Evolutionary conservation across 2,888 invertebrate species (phyloP).

Genomic region (Cephus pygmeus): DNA sequence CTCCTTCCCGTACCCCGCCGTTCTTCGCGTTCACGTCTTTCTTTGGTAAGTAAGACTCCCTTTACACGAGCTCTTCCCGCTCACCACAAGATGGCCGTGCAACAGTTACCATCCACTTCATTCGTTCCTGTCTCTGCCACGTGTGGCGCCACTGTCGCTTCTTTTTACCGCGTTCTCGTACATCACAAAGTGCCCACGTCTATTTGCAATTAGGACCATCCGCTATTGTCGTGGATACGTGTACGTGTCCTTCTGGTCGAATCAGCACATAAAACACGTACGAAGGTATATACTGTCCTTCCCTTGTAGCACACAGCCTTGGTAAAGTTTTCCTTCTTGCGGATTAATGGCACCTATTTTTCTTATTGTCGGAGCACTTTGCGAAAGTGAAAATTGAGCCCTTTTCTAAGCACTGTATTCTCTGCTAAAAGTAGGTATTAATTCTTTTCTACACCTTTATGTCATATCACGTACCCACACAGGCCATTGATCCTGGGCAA

Average conservation of each 20-base stretch:
- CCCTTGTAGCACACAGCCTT: background rate
- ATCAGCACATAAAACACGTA: background rate
- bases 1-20: background rate
- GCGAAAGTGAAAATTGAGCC: background rate
- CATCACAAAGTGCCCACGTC: background rate
- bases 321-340: background rate
- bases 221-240: background rate
- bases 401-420: background rate
- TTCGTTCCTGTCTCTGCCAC: background rate
- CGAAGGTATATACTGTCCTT: background rate
- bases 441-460: background rate
- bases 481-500: background rate
- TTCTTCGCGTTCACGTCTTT: background rate
- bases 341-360: background rate
- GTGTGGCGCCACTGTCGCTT: background rate
- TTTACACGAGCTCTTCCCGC: background rate
- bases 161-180: background rate
- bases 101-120: background rate
- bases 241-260: background rate
- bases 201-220: background rate
- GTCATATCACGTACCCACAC: background rate
- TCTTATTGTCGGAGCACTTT: background rate
- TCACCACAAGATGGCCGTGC: background rate
- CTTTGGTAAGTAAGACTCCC: background rate
- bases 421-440: background rate